phyloP scores from a whole-genome alignment of 53 echinoderm and acorn worm species.

The Luidia sarsii region DNA sequence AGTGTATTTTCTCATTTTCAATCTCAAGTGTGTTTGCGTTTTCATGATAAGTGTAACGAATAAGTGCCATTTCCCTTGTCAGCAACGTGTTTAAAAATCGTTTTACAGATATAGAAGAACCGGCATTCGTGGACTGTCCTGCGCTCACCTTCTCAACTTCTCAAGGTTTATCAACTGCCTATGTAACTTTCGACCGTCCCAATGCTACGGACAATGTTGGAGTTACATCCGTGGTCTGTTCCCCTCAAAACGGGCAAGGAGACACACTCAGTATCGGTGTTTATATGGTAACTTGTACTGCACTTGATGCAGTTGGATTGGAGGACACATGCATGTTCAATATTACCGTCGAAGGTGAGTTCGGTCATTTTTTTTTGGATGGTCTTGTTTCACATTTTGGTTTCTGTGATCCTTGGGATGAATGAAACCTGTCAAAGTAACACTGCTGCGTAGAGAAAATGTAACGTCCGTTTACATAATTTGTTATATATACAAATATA shows the following conservation, averaged over 20 bases:
- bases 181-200: neutral
- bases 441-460: no score
- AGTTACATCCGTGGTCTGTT: neutral
- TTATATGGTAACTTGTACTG: neutral
- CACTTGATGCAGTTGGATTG: neutral
- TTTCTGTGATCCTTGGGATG: no score
- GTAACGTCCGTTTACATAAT: no score
- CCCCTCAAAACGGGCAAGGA: neutral
- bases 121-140: neutral
- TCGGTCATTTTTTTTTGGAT: no score
- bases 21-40: neutral
- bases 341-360: constrained; percentile 23
- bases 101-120: constrained; percentile 15
- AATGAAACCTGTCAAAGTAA: no score
- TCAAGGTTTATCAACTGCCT: constrained; percentile 11
- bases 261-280: neutral
- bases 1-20: neutral
- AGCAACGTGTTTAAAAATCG: no score
- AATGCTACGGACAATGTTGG: constrained; percentile 7
- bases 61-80: no score
- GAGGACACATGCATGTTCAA: neutral
- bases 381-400: no score
- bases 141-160: constrained; percentile 2
- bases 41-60: no score
- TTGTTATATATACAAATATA: no score